A percentile compares a stretch with the other conserved stretches of the same genome.
Evolutionary conservation across 2,888 invertebrate species (phyloP).

Genomic region (Mesorhabditis spiculigera): DNA sequence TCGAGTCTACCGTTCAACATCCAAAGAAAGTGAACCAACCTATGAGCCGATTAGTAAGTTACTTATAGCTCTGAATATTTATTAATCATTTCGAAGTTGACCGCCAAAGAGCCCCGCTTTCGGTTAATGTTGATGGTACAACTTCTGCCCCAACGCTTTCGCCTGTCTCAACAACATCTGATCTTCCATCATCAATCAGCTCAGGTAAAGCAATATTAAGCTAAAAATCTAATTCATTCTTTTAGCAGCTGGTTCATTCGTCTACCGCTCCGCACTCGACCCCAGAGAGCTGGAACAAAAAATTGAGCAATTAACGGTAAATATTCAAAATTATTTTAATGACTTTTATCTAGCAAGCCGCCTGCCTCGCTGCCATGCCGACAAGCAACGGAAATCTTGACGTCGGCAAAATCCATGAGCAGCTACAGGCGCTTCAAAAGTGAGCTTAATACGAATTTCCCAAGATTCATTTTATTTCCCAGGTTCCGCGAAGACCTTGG

Average conservation of each 20-base stretch:
- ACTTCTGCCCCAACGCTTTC: not conserved
- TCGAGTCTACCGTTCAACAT: slow-evolving; percentile 2
- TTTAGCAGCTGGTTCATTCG: not conserved
- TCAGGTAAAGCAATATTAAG: not conserved
- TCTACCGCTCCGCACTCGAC: not conserved
- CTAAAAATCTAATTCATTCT: not conserved
- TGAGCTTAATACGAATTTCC: too few relatives aligned
- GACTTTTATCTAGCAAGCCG: not conserved
- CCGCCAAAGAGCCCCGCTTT: not conserved
- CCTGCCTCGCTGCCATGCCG: slow-evolving; percentile 1
- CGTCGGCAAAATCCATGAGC: not conserved
- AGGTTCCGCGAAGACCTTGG: not conserved
- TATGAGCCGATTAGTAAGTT: not conserved
- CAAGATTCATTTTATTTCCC: too few relatives aligned
- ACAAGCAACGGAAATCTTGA: slow-evolving; percentile 1
- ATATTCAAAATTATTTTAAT: not conserved
- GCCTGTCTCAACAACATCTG: not conserved
- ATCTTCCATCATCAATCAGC: slow-evolving; percentile 2
- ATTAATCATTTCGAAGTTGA: too few relatives aligned
- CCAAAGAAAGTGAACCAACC: not conserved
- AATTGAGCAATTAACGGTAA: not conserved
- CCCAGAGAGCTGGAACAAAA: not conserved
- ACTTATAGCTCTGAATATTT: not conserved
- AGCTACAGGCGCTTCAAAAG: not conserved
- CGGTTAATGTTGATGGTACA: not conserved